phyloP scores from a whole-genome alignment of 2,888 invertebrate species.

The Ornithoptera alexandrae region DNA sequence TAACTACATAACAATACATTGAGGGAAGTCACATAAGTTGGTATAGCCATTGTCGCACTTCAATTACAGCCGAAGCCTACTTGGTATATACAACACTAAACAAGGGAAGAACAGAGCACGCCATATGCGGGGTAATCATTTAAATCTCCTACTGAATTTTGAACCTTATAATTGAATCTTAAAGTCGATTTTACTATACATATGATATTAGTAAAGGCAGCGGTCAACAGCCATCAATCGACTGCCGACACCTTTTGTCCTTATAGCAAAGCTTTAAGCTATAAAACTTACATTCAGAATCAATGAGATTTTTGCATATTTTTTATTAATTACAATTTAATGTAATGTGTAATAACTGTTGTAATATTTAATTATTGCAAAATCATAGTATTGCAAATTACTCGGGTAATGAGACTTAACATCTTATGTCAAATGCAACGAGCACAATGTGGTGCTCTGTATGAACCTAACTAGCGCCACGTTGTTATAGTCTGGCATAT shows the following conservation, averaged over 20 bases:
- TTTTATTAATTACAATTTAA: too few species aligned
- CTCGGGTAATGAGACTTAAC: neutral
- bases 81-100: neutral
- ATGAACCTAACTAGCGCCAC: too few species aligned
- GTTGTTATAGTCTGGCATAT: too few species aligned
- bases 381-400: neutral
- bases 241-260: slow-evolving; percentile 1
- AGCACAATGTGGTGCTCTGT: too few species aligned
- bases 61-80: neutral
- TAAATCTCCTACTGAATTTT: neutral
- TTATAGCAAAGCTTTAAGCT: too few species aligned
- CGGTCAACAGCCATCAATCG: neutral
- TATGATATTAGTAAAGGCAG: neutral
- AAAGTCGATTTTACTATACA: neutral
- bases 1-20: neutral
- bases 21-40: neutral
- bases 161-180: neutral
- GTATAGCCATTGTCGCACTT: neutral
- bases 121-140: neutral
- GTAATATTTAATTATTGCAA: neutral
- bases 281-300: too few species aligned
- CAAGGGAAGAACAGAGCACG: neutral
- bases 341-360: too few species aligned
- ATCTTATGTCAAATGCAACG: too few species aligned
- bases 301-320: too few species aligned